Base-by-base conservation (phyloP, 1,140 invertebrate genomes). In the Zaprionus taronus region DNA sequence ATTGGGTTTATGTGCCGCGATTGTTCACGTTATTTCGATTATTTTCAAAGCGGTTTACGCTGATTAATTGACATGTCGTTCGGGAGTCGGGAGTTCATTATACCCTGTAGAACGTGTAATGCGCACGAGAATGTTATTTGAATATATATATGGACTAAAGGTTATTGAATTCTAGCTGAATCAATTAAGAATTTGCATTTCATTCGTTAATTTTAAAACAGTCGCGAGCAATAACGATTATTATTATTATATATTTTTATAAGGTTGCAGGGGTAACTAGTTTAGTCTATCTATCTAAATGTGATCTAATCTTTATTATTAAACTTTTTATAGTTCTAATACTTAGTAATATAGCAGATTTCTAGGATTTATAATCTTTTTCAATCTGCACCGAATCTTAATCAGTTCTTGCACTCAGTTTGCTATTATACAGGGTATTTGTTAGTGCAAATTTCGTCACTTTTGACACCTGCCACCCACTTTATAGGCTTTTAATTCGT, bases 41-140 rank as follows among this genome's bases (percentile, higher is more conserved):
- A 49, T 49, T 38, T 6, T 6, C 63, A 65, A 55, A 34, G 28
- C 47, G 11, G 51, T 41, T 56, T 66, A 34, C 24, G 22, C 51
- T 66, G 22, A 56, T 66, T 66, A 41, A 56, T 66, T 55, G 22
- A 20, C 38, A 28, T 36, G 61, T 49, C 61, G 51, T 24, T 36
- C 24, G 24, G 24, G 24, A 24, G 24, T 24, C 24, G 12, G 26
- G 24, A n/a, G 11, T 66, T 20, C 49, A 28, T n/a, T 56, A 41
- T 56, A 66, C 49, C 41, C 60, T 62, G 60, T 65, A 55, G 4
- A 15, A 14, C 51, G 12, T 22, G 47, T 11, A 12, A 36, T 38
- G 41, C 41, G 4, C 5, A 44, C 6, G 15, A n/a, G 41, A 17
- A 44, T 44, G 41, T 44, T 17, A 7, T 11, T 34, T 34, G 0